These are phyloP conservation scores for Pseudanteris insignis DNA, from an alignment of 2,888 invertebrate genomes.

Conservation along the genomic window DNA sequence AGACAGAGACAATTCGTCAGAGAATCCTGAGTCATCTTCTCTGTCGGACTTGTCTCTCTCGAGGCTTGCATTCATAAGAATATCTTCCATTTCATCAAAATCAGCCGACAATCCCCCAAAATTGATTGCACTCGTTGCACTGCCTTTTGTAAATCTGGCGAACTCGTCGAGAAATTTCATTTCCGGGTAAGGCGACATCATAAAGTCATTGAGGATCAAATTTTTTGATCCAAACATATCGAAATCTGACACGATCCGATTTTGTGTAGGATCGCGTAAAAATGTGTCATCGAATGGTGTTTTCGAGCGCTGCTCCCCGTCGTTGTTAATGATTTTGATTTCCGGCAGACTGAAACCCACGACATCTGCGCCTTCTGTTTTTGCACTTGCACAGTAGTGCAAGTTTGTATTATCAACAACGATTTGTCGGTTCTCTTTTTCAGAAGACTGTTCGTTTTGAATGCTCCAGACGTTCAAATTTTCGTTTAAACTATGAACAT, in stretches of 20 bases:
- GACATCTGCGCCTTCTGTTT: constrained; percentile 11
- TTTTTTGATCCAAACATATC: constrained; percentile 45
- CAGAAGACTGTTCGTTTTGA: constrained; percentile 21
- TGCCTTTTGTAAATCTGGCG: constrained; percentile 54
- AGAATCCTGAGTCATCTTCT: constrained; percentile 26
- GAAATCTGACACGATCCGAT: constrained; percentile 17
- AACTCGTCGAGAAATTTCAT: constrained; percentile 55
- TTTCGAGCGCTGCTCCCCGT: constrained; percentile 4
- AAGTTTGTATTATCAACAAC: constrained; percentile 15
- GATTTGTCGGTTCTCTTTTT: constrained; percentile 5
- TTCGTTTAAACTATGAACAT: constrained; percentile 27
- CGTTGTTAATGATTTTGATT: constrained; percentile 23
- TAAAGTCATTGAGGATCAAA: constrained; percentile 35
- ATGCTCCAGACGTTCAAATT: constrained; percentile 20
- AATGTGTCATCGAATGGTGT: constrained; percentile 20
- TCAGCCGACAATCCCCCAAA: constrained; percentile 35
- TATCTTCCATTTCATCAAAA: constrained; percentile 54
- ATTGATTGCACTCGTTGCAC: constrained; percentile 19
- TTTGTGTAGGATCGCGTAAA: constrained; percentile 12
- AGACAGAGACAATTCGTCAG: constrained; percentile 42
- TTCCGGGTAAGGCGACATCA: constrained; percentile 54
- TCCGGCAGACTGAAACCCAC: constrained; percentile 23
- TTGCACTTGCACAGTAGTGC: constrained; percentile 10
- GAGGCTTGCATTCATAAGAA: constrained; percentile 55
- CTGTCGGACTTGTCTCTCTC: constrained; percentile 47